These are phyloP conservation scores for Lypha dubia DNA, from an alignment of 2,888 invertebrate genomes.

Conservation along the genomic window DNA sequence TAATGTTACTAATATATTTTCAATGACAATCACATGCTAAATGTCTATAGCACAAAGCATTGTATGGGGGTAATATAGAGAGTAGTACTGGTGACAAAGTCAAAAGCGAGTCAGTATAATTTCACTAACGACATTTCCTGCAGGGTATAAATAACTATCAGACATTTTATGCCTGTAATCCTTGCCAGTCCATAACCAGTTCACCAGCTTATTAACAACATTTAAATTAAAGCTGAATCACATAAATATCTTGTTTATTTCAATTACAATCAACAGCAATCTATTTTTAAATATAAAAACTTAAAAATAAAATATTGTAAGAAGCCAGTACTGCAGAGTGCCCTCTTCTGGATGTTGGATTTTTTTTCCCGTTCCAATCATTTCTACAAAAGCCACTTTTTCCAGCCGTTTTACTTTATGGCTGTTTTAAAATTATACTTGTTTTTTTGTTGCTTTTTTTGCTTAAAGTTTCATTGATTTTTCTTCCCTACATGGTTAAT, in stretches of 20 bases:
- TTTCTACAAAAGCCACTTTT: constrained; percentile 18
- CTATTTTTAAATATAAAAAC: constrained; percentile 52
- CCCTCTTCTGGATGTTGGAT: constrained; percentile 13
- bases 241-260: constrained; percentile 48
- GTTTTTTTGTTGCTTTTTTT: background rate
- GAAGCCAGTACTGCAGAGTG: constrained; percentile 16
- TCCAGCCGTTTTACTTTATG: constrained; percentile 3
- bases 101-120: too few species aligned
- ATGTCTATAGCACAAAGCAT: too few species aligned
- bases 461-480: constrained; percentile 6
- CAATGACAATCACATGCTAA: too few species aligned
- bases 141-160: constrained; percentile 25
- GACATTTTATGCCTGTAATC: background rate
- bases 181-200: constrained; percentile 51
- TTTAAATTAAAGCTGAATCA: constrained; percentile 57
- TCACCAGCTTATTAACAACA: constrained; percentile 42
- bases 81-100: too few species aligned
- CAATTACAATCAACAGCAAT: constrained; percentile 48
- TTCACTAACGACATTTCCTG: too few species aligned
- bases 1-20: too few species aligned
- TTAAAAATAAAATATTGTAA: constrained; percentile 40
- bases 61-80: too few species aligned
- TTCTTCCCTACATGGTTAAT: constrained; percentile 57
- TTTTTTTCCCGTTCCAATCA: constrained; percentile 8
- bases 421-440: constrained; percentile 2